Evolutionary conservation across 2,113 vertebrate genomes (phyloP).

Genomic region (Phycodurus eques): DNA sequence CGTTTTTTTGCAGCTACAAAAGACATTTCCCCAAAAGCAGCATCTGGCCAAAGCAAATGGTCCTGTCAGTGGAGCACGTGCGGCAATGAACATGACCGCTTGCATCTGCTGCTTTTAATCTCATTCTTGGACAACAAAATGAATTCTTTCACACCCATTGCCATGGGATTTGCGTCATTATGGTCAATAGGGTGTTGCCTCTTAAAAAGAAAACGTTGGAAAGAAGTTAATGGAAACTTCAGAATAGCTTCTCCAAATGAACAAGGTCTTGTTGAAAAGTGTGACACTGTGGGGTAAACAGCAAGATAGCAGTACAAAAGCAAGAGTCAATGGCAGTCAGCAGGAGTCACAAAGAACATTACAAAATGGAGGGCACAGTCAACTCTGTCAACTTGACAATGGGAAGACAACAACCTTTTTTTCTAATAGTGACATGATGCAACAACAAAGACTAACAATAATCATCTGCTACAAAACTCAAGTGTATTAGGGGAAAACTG

Average conservation of each 20-base stretch:
- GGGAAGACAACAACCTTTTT: too few relatives aligned
- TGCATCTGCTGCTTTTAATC: slow-evolving; percentile 35
- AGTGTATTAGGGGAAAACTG: too few relatives aligned
- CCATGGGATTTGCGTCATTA: slow-evolving; percentile 38
- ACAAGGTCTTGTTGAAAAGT: background rate
- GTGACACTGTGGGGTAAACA: background rate
- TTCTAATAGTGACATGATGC: background rate
- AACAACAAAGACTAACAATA: too few relatives aligned
- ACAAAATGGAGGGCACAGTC: too few relatives aligned
- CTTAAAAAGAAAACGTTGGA: background rate
- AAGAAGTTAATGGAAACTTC: background rate
- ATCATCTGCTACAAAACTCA: too few relatives aligned
- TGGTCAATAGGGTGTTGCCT: slow-evolving; percentile 28
- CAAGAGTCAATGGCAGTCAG: too few relatives aligned
- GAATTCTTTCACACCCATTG: slow-evolving; percentile 42
- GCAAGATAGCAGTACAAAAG: background rate
- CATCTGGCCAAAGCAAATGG: background rate
- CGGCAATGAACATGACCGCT: slow-evolving; percentile 18
- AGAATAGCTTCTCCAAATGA: background rate
- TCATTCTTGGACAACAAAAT: slow-evolving; percentile 25
- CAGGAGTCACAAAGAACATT: too few relatives aligned
- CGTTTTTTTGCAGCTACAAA: background rate
- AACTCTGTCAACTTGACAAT: too few relatives aligned
- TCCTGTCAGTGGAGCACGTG: slow-evolving; percentile 8
- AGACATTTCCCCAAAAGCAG: background rate